Base-by-base conservation (phyloP, 2,888 invertebrate genomes). In the Eilema griseolum region DNA sequence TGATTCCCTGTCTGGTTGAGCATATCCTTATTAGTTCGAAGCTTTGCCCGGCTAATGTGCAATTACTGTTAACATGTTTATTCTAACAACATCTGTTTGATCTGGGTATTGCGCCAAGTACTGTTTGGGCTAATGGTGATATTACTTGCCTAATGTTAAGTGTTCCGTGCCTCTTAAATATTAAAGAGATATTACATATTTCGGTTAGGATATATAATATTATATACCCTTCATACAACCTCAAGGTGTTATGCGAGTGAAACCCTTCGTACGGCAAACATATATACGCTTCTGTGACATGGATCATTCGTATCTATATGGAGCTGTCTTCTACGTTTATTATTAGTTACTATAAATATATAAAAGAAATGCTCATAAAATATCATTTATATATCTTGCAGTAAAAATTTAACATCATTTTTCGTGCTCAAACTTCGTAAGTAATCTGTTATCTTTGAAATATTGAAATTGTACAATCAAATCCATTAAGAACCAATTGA, bases 61-160 rank as follows among this genome's bases (percentile, higher is more conserved):
- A 63, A 61, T 69, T 69, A 69, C 63, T 64, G 64, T 59, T 24
- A 46, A 69, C 69, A 60, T 46, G 64, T 64, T 59, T 64, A 46
- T 64, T 57, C 56, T 28, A 68, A 68, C n/a, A 63, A 68, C 56
- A 63, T 62, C 62, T 68, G 68, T 63, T 56, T 68, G 57, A 68
- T 63, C 63, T 57, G 57, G 28, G 37, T 59, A 46, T 46, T 63
- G 63, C 46, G 59, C 46, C 46, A 37, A 28, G 62, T 24, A 14
- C n/a, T 37, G 20, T 33, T 61, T 33, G 56, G 20, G 23, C n/a
- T 62, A 59, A 52, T 46, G 52, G 16, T 67, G 24, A 52, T 67
- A 41, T 26, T n/a, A 8, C 31, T 28, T 52, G 33, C 46, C 56
- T 33, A 61, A 67, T 67, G 23, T 31, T 28, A 67, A 67, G 67